Evolutionary conservation across 1,140 invertebrate species (phyloP).

Genomic region (Tachypleus tridentatus): DNA sequence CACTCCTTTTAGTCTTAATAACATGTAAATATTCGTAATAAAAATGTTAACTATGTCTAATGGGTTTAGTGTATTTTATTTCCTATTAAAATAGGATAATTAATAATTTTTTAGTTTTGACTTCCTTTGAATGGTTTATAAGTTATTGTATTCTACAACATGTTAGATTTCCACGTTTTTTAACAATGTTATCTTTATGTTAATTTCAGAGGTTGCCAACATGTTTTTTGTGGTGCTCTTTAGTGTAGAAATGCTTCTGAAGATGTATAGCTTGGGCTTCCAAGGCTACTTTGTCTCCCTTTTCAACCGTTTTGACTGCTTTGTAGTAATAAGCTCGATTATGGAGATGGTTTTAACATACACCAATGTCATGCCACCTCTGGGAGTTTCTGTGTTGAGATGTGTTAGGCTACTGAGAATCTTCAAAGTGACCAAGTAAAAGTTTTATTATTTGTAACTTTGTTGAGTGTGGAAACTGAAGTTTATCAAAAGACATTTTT

Average conservation of each 20-base stretch:
- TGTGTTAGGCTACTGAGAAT: slow-evolving; percentile 46
- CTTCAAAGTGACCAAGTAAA: slow-evolving; percentile 46
- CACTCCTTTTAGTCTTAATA: too few species aligned
- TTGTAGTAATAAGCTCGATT: slow-evolving; percentile 46
- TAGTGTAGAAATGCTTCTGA: slow-evolving; percentile 95
- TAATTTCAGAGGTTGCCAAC: slow-evolving; percentile 68
- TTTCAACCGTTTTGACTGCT: slow-evolving; percentile 51
- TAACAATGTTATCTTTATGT: slow-evolving; percentile 3
- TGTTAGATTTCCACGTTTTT: slow-evolving; percentile 6
- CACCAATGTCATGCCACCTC: slow-evolving; percentile 40
- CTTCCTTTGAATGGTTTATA: background rate
- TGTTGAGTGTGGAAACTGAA: too few species aligned
- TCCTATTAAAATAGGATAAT: background rate
- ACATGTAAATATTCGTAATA: too few species aligned
- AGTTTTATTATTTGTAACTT: background rate
- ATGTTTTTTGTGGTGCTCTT: slow-evolving; percentile 96
- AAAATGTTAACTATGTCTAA: background rate
- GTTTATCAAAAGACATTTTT: too few species aligned
- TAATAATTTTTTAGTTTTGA: background rate
- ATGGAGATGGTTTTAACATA: slow-evolving; percentile 42
- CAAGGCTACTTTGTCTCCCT: slow-evolving; percentile 37
- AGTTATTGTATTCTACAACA: background rate
- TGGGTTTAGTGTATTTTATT: background rate
- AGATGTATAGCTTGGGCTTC: slow-evolving; percentile 99
- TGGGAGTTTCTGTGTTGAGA: slow-evolving; percentile 46